Conservation (phyloP, 1,140 invertebrate species). For the Sycophaga agraensis region DNA sequence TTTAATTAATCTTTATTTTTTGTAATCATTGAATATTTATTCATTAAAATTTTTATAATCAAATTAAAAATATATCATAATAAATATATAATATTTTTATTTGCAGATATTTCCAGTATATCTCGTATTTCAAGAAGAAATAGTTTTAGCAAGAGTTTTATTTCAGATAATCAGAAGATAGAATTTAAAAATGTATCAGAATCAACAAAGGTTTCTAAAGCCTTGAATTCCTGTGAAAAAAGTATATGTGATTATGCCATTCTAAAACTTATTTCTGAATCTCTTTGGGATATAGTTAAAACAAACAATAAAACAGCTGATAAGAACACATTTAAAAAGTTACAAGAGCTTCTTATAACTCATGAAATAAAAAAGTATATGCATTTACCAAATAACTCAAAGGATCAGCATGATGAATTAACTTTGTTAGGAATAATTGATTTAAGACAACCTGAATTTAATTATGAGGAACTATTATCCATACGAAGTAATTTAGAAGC, state of each 20-base stretch:
- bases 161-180: constrained; percentile 15
- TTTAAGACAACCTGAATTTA: constrained; percentile 36
- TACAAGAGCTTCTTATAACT: constrained; percentile 33
- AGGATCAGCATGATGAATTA: constrained; percentile 32
- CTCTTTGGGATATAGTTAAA: constrained; percentile 28
- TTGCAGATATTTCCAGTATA: constrained; percentile 40
- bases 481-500: constrained; percentile 37
- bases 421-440: constrained; percentile 41
- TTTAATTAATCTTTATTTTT: not conserved
- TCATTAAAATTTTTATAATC: constrained; percentile 4
- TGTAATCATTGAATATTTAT: not conserved
- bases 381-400: constrained; percentile 31
- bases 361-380: constrained; percentile 40
- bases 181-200: constrained; percentile 30
- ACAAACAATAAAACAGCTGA: constrained; percentile 28
- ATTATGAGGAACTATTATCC: constrained; percentile 36
- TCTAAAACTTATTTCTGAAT: constrained; percentile 36
- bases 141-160: constrained; percentile 21
- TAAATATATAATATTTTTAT: constrained; percentile 6
- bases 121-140: constrained; percentile 36
- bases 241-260: constrained; percentile 34
- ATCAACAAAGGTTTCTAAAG: constrained; percentile 11
- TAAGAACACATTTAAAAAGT: constrained; percentile 27
- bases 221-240: constrained; percentile 35
- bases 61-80: not conserved